Conservation (phyloP, 1,140 invertebrate species). For the Meloidogyne hapla region DNA sequence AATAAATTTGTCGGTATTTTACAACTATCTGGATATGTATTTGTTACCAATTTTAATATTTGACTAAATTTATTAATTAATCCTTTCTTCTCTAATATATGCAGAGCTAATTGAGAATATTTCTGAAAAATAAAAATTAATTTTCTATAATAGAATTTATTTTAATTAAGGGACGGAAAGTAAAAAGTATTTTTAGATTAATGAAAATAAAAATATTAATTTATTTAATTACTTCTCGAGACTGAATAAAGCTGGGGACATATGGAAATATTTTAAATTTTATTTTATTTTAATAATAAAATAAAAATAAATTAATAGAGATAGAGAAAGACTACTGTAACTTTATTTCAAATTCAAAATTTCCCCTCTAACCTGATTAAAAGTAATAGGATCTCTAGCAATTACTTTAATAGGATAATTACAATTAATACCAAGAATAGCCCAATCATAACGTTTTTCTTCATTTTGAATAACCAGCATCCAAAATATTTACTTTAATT, state of each 20-base stretch:
- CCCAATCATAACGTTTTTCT: conserved; percentile 35
- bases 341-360: too few relatives aligned
- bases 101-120: conserved; percentile 39
- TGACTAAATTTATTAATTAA: conserved; percentile 43
- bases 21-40: conserved; percentile 37
- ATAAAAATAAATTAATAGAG: too few relatives aligned
- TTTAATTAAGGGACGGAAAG: conserved; percentile 4
- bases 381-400: conserved; percentile 49
- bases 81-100: conserved; percentile 44
- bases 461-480: conserved; percentile 44
- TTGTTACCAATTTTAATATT: conserved; percentile 45
- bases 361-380: conserved; percentile 46
- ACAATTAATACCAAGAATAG: conserved; percentile 47
- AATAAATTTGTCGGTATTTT: conserved; percentile 41
- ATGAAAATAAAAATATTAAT: too few relatives aligned
- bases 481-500: conserved; percentile 44
- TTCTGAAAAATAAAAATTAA: conserved; percentile 23
- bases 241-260: too few relatives aligned
- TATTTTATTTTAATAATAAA: too few relatives aligned
- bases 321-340: too few relatives aligned
- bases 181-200: too few relatives aligned
- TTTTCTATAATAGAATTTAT: too few relatives aligned
- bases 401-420: conserved; percentile 58
- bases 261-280: too few relatives aligned
- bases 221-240: too few relatives aligned